phyloP scores from a whole-genome alignment of 2,797 vertebrate species.

The Myiotriccus ornatus region DNA sequence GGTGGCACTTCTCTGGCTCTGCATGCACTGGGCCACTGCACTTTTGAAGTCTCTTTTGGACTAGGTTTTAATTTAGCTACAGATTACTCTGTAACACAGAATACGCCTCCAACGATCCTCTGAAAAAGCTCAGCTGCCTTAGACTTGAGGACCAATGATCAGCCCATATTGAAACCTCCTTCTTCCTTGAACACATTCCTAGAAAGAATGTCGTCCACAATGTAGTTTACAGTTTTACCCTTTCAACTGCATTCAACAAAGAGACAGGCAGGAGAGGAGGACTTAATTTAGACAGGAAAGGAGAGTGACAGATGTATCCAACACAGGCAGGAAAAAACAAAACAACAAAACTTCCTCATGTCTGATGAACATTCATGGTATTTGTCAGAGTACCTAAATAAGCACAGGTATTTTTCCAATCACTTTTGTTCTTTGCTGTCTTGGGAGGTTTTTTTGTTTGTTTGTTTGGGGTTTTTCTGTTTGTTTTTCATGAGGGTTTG shows the following conservation, averaged over 20 bases:
- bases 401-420: neutral
- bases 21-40: neutral
- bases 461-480: neutral
- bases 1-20: neutral
- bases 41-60: neutral
- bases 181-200: neutral
- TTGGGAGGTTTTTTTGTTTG: neutral
- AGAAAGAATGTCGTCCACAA: neutral
- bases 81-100: neutral
- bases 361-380: neutral
- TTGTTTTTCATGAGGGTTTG: neutral
- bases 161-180: neutral
- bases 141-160: neutral
- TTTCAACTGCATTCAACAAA: neutral
- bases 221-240: neutral
- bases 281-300: neutral
- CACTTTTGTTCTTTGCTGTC: neutral
- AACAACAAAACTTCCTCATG: neutral
- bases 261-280: neutral
- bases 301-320: neutral
- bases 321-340: accelerated
- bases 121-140: neutral
- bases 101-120: neutral
- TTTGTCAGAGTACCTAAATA: neutral
- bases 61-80: neutral